Percentiles rank a stretch among this genome's conserved stretches.
Conservation (phyloP, 2,797 vertebrate genomes). For the Chelon labrosus region DNA sequence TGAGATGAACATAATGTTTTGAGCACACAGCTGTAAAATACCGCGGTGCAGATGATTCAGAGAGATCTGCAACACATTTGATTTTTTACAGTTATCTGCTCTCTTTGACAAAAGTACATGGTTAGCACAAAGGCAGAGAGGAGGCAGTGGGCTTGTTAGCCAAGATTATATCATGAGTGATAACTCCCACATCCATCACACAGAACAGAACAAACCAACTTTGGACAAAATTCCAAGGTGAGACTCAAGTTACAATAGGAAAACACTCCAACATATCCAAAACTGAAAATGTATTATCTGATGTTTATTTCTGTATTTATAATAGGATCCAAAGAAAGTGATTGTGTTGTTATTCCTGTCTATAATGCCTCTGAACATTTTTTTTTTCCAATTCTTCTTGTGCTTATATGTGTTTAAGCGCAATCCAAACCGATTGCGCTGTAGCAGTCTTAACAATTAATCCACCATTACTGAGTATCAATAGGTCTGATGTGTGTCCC, state of each 20-base stretch:
- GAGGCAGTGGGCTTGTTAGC: conserved; percentile 50
- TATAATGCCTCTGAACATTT: not conserved
- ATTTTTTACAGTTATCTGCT: conserved; percentile 25
- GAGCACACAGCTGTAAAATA: conserved; percentile 16
- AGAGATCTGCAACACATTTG: conserved; percentile 1
- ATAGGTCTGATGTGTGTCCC: conserved; percentile 38
- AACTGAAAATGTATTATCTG: not conserved
- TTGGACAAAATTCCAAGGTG: conserved; percentile 30
- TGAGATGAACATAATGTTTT: not conserved
- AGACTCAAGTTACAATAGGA: not conserved
- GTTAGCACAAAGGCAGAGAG: conserved; percentile 37
- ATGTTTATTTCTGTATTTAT: not conserved
- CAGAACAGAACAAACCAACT: conserved; percentile 29
- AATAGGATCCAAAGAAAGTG: not conserved
- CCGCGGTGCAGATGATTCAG: conserved; percentile 13
- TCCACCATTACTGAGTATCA: conserved; percentile 27
- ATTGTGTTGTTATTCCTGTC: not conserved
- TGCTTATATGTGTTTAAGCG: conserved; percentile 1
- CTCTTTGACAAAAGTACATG: conserved; percentile 44
- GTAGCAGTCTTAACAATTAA: conserved; percentile 16
- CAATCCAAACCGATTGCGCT: not conserved
- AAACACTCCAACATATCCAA: not conserved
- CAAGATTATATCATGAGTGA: conserved; percentile 47
- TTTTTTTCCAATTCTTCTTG: not conserved
- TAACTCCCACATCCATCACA: conserved; percentile 54